Percentiles rank a stretch among this genome's conserved stretches.
Evolutionary conservation across 2,888 invertebrate genomes (phyloP).

Genomic region (Thera britannica): DNA sequence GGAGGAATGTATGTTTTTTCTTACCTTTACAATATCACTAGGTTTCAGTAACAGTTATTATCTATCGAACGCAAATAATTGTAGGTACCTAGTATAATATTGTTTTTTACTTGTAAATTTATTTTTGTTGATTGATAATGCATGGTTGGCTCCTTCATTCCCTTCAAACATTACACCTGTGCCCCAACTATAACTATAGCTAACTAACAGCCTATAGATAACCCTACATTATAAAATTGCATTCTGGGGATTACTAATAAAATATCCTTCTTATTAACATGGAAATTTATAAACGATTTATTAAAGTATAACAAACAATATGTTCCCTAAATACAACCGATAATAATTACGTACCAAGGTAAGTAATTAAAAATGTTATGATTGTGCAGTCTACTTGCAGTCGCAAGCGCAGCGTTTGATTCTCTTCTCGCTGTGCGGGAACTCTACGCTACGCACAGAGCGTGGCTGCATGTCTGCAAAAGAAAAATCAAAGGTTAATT

Average conservation of each 20-base stretch:
- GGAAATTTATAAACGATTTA: constrained; percentile 57
- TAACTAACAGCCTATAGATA: neutral
- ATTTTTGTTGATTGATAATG: neutral
- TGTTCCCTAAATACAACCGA: constrained; percentile 56
- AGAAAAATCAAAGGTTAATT: neutral
- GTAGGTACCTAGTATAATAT: neutral
- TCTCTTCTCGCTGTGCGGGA: constrained; percentile 85
- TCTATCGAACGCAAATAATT: constrained; percentile 3
- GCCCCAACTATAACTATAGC: neutral
- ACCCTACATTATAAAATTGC: constrained; percentile 34
- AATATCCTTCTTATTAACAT: constrained; percentile 38
- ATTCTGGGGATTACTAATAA: constrained; percentile 44
- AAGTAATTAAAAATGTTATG: constrained; percentile 58
- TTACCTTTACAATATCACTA: constrained; percentile 56
- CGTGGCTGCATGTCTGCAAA: constrained; percentile 92
- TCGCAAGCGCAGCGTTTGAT: constrained; percentile 91
- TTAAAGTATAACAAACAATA: constrained; percentile 58
- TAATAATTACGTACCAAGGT: constrained; percentile 48
- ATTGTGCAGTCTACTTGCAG: constrained; percentile 82
- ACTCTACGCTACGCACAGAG: constrained; percentile 86
- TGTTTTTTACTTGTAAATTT: neutral
- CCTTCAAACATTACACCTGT: constrained; percentile 1
- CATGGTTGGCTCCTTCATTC: neutral
- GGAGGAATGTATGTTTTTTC: constrained; percentile 55
- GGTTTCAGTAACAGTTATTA: constrained; percentile 13